Percentiles rank a stretch among this genome's conserved stretches.
Conservation (phyloP, 2,888 invertebrate genomes). For the Glomeris marginata region DNA sequence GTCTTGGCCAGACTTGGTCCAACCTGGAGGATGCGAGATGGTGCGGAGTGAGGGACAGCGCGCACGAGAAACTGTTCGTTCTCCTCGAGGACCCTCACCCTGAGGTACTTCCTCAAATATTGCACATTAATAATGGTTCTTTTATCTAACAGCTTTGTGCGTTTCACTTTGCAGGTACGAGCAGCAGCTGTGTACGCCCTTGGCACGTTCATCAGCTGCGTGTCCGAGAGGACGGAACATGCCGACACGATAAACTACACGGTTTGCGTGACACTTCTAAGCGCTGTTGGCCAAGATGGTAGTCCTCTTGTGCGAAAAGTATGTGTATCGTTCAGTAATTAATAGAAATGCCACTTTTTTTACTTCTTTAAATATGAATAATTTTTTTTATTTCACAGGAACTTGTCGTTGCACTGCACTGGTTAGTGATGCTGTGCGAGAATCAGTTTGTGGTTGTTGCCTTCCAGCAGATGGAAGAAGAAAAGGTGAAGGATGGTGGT, state of each 20-base stretch:
- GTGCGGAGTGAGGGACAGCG: constrained; percentile 88
- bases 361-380: not conserved
- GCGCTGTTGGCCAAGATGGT: constrained; percentile 63
- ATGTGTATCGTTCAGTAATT: constrained; percentile 8
- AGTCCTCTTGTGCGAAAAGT: constrained; percentile 68
- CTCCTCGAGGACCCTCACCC: constrained; percentile 66
- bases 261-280: constrained; percentile 72
- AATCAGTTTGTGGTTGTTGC: constrained; percentile 65
- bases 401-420: constrained; percentile 69
- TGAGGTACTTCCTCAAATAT: constrained; percentile 44
- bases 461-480: constrained; percentile 41
- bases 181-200: constrained; percentile 89
- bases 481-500: constrained; percentile 14
- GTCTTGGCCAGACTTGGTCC: constrained; percentile 80
- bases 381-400: constrained; percentile 32
- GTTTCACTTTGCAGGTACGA: constrained; percentile 43
- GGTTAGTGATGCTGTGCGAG: constrained; percentile 73
- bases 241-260: constrained; percentile 87
- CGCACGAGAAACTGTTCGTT: constrained; percentile 84
- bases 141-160: not conserved
- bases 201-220: constrained; percentile 80
- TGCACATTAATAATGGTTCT: not conserved
- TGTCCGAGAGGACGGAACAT: constrained; percentile 71
- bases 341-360: not conserved
- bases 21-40: constrained; percentile 76